Base-by-base conservation (phyloP, 2,113 vertebrate genomes). In the Pantherophis guttatus region DNA sequence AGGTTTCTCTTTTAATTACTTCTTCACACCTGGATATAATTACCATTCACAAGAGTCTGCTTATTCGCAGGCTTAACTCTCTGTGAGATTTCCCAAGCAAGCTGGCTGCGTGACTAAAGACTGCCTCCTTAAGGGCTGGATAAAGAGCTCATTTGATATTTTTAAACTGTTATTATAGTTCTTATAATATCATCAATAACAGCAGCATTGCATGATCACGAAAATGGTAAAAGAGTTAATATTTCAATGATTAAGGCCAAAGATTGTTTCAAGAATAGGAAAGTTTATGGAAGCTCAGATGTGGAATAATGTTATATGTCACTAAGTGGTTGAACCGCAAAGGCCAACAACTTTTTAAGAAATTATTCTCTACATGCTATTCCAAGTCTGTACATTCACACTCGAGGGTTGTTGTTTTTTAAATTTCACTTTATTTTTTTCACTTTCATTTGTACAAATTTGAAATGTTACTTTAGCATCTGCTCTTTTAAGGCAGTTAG, bases 401-500 rank as follows among this genome's bases (percentile, higher is more conserved):
- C 8, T 44, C 3, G 0, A 81, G 75, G 75, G 8, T 19, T n/a
- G 6, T 75, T 39, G 44, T 81, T 44, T 33, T 48, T 48, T 48
- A 48, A 75, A 33, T 75, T 81, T 81, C 17, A 21, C 33, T 81
- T 81, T 44, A 81, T 75, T 81, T 70, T 70, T 81, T 81, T 2
- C 94, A 95, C 52, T 54, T 96, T 94, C 95, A 95, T 97, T 96
- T 91, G 95, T 94, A 96, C 50, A 39, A 96, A 97, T 97, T 97
- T 95, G 96, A 98, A 97, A 98, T 94, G 97, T 93, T 97, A 97
- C 97, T 98, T 98, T 98, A 98, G 98, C 98, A 99, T 99, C 98
- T 99, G 98, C 98, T 98, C 98, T 98, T 97, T 98, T 98, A 98
- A 98, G 97, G 98, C 97, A 97, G 96, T 98, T 98, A 98, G 96